phyloP scores from a whole-genome alignment of 2,888 invertebrate species.

The Scaptomyza tumidula region DNA sequence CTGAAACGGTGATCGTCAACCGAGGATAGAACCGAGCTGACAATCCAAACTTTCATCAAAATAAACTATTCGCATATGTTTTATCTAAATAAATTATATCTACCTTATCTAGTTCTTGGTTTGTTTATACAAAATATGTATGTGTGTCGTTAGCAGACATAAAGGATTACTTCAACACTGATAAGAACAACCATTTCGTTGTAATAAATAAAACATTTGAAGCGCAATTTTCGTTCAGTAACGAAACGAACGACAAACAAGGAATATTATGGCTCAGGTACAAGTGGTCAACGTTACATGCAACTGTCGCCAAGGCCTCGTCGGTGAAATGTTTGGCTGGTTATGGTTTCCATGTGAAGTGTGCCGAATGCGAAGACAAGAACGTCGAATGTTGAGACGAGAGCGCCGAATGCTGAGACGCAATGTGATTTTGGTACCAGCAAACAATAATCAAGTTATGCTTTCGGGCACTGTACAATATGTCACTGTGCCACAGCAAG shows the following conservation, averaged over 20 bases:
- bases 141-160: background rate
- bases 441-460: background rate
- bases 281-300: conserved; percentile 14
- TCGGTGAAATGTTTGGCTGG: conserved; percentile 14
- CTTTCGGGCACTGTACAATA: conserved; percentile 2
- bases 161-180: conserved; percentile 7
- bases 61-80: too few relatives aligned
- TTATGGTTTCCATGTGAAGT: conserved; percentile 32
- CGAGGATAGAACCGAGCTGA: background rate
- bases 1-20: background rate
- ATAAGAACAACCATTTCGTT: background rate
- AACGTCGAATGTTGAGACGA: too few relatives aligned
- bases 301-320: conserved; percentile 6
- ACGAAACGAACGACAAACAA: background rate
- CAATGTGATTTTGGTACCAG: conserved; percentile 15
- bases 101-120: too few relatives aligned
- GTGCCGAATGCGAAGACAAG: too few relatives aligned
- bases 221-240: conserved; percentile 8
- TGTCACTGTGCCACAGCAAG: background rate
- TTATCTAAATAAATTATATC: too few relatives aligned
- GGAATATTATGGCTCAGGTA: conserved; percentile 14
- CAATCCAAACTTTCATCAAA: too few relatives aligned
- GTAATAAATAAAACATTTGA: conserved; percentile 15
- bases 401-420: conserved; percentile 3
- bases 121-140: background rate